Evolutionary conservation across 2,888 invertebrate species (phyloP).

Genomic region (Pristionchus mayeri): DNA sequence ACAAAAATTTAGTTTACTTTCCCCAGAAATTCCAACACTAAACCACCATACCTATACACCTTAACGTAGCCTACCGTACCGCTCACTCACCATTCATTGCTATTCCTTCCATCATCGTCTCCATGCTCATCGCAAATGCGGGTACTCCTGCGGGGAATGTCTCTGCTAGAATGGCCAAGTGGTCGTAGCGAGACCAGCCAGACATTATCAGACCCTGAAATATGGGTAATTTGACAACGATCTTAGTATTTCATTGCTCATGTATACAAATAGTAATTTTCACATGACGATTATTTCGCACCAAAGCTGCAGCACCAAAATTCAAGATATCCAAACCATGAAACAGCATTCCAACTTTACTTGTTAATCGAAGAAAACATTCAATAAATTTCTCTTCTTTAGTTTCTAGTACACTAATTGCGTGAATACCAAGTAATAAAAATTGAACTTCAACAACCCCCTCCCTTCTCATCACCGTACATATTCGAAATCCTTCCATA

Average conservation of each 20-base stretch:
- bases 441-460: too few relatives aligned
- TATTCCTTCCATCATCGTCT: slow-evolving; percentile 65
- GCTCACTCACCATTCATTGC: slow-evolving; percentile 53
- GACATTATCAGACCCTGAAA: slow-evolving; percentile 62
- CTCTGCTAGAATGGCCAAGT: slow-evolving; percentile 78
- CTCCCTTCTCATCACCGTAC: slow-evolving; percentile 66
- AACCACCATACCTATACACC: neutral
- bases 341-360: too few relatives aligned
- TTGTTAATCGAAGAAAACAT: too few relatives aligned
- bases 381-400: too few relatives aligned
- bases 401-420: neutral
- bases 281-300: too few relatives aligned
- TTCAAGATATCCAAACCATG: too few relatives aligned
- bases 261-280: too few relatives aligned
- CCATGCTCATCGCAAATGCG: slow-evolving; percentile 75
- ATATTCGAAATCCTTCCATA: slow-evolving; percentile 70
- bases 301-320: too few relatives aligned
- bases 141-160: slow-evolving; percentile 78
- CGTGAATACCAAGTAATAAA: neutral
- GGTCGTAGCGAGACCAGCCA: slow-evolving; percentile 78
- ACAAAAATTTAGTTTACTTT: too few relatives aligned
- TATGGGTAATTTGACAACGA: too few relatives aligned
- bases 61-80: neutral
- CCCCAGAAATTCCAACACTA: neutral
- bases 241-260: too few relatives aligned